Conservation (phyloP, 2,797 vertebrate species). For the Coregonus sp. region DNA sequence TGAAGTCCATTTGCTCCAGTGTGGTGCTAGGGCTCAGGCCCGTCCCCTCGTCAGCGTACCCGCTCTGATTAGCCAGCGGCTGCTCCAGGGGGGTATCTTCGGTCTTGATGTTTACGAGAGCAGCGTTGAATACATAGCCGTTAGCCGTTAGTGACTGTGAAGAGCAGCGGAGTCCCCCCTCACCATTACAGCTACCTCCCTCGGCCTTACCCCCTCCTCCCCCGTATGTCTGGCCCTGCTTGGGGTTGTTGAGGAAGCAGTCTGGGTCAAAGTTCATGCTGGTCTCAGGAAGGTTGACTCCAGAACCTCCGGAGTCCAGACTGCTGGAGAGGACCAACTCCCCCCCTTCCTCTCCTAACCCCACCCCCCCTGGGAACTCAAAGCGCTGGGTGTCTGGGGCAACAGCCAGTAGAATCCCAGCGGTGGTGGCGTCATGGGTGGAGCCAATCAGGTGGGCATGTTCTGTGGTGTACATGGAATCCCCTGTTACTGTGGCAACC, state of each 20-base stretch:
- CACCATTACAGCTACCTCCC: slow-evolving; percentile 66
- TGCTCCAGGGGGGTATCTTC: slow-evolving; percentile 89
- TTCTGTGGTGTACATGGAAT: slow-evolving; percentile 91
- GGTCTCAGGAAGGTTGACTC: slow-evolving; percentile 89
- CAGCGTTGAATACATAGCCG: slow-evolving; percentile 78
- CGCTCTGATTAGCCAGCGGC: slow-evolving; percentile 84
- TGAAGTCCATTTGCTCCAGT: slow-evolving; percentile 98
- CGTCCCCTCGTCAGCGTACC: slow-evolving; percentile 75
- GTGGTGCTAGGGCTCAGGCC: slow-evolving; percentile 98
- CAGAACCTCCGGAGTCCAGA: slow-evolving; percentile 80
- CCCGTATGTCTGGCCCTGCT: slow-evolving; percentile 98
- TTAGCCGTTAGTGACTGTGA: slow-evolving; percentile 51
- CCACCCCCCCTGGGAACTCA: slow-evolving; percentile 83
- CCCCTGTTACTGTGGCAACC: slow-evolving; percentile 88
- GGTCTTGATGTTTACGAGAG: slow-evolving; percentile 91
- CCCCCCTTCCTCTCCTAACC: slow-evolving; percentile 79
- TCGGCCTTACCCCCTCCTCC: slow-evolving; percentile 90
- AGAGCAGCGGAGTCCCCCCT: slow-evolving; percentile 67
- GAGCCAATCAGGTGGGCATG: slow-evolving; percentile 90
- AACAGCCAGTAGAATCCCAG: slow-evolving; percentile 87
- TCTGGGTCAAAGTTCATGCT: slow-evolving; percentile 98
- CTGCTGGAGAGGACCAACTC: slow-evolving; percentile 96
- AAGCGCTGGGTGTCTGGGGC: slow-evolving; percentile 93
- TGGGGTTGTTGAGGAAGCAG: slow-evolving; percentile 99
- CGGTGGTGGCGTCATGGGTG: slow-evolving; percentile 84